Base-by-base conservation (phyloP, 2,113 vertebrate genomes). In the Scytalopus superciliaris region DNA sequence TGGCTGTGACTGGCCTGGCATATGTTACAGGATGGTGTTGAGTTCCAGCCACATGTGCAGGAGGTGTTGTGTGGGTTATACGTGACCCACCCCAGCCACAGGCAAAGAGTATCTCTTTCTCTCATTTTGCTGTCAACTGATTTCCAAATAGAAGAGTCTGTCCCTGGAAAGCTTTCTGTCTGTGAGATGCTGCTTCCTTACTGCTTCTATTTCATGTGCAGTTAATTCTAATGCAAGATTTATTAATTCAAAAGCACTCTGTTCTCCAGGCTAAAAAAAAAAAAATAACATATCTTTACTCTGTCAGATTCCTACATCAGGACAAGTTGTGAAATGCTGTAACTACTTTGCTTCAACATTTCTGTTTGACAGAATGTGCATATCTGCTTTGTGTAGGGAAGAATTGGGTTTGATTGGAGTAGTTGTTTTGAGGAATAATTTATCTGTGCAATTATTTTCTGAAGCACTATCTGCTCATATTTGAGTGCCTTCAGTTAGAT, bases 231-330 rank as follows among this genome's bases (percentile, higher is more conserved):
- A 91, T 96, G 63, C 44, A 96, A 85, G 53, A 87, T 94, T 91
- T 97, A 97, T 97, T 96, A 97, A 91, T 94, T 94, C 76, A 79
- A 95, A 97, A 83, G 76, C 78, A 89, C 78, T 87, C 72, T 77
- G 27, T 93, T 96, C 84, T 96, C 31, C 50, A 66, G 90, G 90
- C 89, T 94, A 90, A 95, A 81, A 83, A 81, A 80, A 76, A 45
- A 45, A 72, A 78, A 80, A 73, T 21, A 45, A 72, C 47, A 9
- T 50, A 60, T 82, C 89, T 95, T 94, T 96, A 30, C 60, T 91
- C 89, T 95, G 94, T 95, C 93, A 92, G 69, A 66, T 93, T 94
- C 73, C 42, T 86, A 31, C 42, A 70, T 73, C 35, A 69, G 90
- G 84, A 91, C 78, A 81, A 94, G 89, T 93, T 87, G 79, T 94